A percentile compares a stretch with the other conserved stretches of the same genome.
phyloP scores from a whole-genome alignment of 2,113 vertebrate genomes.

The Catagonus wagneri region DNA sequence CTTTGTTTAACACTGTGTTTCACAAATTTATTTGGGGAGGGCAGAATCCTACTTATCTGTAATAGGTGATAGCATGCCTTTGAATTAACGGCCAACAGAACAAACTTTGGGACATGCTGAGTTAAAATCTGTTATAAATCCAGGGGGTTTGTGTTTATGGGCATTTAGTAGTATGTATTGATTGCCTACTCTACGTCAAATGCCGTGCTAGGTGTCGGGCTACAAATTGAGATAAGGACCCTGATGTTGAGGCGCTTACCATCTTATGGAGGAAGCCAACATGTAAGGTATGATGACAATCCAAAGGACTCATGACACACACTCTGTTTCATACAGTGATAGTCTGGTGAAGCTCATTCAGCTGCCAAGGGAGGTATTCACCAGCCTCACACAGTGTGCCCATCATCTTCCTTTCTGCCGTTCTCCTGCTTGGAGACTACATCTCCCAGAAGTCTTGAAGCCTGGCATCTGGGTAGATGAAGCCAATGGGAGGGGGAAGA shows the following conservation, averaged over 20 bases:
- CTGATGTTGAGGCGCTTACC: not conserved
- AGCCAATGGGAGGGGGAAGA: not conserved
- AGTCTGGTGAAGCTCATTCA: not conserved
- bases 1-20: not conserved
- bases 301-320: not conserved
- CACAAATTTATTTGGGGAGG: not conserved
- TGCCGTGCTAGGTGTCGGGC: not conserved
- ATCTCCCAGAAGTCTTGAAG: not conserved
- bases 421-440: not conserved
- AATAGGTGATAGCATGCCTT: not conserved
- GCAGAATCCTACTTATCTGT: not conserved
- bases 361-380: not conserved
- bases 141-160: not conserved
- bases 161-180: not conserved
- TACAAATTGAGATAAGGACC: not conserved
- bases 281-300: not conserved
- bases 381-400: not conserved
- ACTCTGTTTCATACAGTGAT: accelerated
- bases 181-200: not conserved
- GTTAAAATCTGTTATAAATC: not conserved
- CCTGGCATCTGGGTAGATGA: not conserved
- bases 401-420: not conserved
- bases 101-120: not conserved
- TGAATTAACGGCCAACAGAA: not conserved
- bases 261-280: not conserved